Base-by-base conservation (phyloP, 2,113 vertebrate genomes). In the Rousettus leschenaultii region DNA sequence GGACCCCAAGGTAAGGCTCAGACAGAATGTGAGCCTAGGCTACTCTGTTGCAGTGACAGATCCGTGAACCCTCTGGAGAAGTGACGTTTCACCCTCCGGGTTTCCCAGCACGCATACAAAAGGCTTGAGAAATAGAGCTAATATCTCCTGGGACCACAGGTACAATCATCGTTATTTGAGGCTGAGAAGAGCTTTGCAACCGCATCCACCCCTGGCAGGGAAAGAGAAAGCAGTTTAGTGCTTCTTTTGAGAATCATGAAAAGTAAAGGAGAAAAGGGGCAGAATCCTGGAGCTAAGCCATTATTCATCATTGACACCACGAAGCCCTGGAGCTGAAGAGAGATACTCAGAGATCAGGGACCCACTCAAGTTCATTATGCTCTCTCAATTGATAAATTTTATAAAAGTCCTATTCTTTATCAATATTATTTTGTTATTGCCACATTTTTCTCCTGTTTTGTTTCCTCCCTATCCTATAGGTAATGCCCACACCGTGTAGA, bases 41-140 rank as follows among this genome's bases (percentile, higher is more conserved):
- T 22, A 45, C 28, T 57, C 94, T 3, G 0, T 26, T n/a, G 33
- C 19, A 48, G 3, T 28, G n/a, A 86, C 89, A 95, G 74, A 55
- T 57, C 18, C 24, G 8, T n/a, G 51, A 40, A n/a, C 77, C 82
- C 68, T 74, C 61, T 38, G 22, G 88, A 80, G 85, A 80, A 68
- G 65, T 70, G 53, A 77, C 85, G 51, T 85, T 92, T 85, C 73
- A 94, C 75, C 86, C 16, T 16, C 14, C 24, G 12, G 74, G 79
- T 55, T 96, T 95, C 93, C 79, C 93, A 90, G 95, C 45, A 65
- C 45, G 63, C 24, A 77, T 7, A 92, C 59, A 82, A 94, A 95
- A 75, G 74, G 21, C 71, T 35, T 75, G 43, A 82, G 59, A 89
- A 78, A 57, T 6, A 11, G 85, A 77, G 33, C 80, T 51, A 4